Base-by-base conservation (phyloP, 2,797 vertebrate genomes). In the Borostomias antarcticus region DNA sequence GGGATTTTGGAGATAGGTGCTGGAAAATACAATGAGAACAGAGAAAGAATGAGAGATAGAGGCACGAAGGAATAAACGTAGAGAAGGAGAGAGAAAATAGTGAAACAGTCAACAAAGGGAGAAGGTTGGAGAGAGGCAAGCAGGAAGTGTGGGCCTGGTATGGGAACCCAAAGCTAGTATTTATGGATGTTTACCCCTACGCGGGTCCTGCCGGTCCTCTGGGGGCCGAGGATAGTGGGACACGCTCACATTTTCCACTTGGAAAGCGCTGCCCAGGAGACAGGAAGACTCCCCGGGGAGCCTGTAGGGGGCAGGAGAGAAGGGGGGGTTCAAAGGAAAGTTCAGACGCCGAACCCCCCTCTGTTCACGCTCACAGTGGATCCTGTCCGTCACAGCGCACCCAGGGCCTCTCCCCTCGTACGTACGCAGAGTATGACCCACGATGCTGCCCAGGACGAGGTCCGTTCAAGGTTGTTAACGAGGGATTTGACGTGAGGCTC, bases 131-230 rank as follows among this genome's bases (percentile, higher is more conserved):
- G 67, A 71, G 66, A 68, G 52, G 62, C 61, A 83, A n/a, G n/a
- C n/a, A n/a, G n/a, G 59, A 50, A 61, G 69, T 71, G 30, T 54
- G 67, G 69, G n/a, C n/a, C n/a, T 82, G 77, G 76, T 79, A 84
- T 89, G 89, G 88, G 90, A 91, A 90, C 80, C 72, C 63, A 68
- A 76, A 66, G 35, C 4, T 74, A 74, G 79, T 86, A 85, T 90
- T 90, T 85, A 87, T 87, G 84, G 83, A 82, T 90, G 89, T 91
- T 90, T 90, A 90, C 85, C 76, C 82, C 78, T 82, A 30, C 37
- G 66, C 73, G 70, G 40, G 76, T 89, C 87, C 33, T 47, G 67
- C 74, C 72, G 45, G 76, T 89, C 87, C 84, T 74, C 48, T 58
- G 85, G 86, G n/a, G n/a, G n/a, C n/a, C n/a, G n/a, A n/a, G n/a